Evolutionary conservation across 2,888 invertebrate genomes (phyloP), one percentile per base, ranked within the genome.

Genomic region (Xestia c-nigrum): DNA sequence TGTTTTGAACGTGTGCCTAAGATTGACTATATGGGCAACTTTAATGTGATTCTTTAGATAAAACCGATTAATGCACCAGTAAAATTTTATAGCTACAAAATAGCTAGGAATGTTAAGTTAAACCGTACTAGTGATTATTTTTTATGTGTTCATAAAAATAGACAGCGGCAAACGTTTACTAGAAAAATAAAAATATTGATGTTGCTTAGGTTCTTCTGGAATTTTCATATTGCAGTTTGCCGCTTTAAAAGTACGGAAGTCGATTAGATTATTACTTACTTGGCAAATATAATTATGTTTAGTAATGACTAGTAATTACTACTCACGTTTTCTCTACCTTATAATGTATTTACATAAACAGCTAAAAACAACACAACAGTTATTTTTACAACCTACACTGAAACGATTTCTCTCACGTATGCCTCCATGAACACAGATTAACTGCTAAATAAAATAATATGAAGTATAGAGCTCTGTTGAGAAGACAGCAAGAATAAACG

Each of bases 401-500:
- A 19, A 64, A 14, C 57, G 7, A 79, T 43, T 40, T 65, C 38
- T 52, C 40, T 24, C 46, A 65, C 64, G 47, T 61, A 65, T 40
- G 55, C 55, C 21, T 77, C 46, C 19, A 21, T 59, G 55, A 67
- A 67, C 74, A 70, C 76, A 84, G 70, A 85, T 81, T 79, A 80
- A 76, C 78, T 72, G 71, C 31, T 76, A 76, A 77, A 78, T 86
- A 81, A 87, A 83, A 83, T 80, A 80, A 80, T 75, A 75, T 57
- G 71, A 74, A 81, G 76, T 78, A 82, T 74, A 43, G 31, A 31
- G 31, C 71, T 64, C 76, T 67, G 76, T 76, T 79, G 71, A 65
- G 75, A 61, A 81, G 78, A 74, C 82, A 78, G 59, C 66, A 73
- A 75, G 70, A 88, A 86, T 85, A 85, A 87, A 87, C 75, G 78